Conservation (phyloP, 1,140 invertebrate species). For the Drosophila aff. region DNA sequence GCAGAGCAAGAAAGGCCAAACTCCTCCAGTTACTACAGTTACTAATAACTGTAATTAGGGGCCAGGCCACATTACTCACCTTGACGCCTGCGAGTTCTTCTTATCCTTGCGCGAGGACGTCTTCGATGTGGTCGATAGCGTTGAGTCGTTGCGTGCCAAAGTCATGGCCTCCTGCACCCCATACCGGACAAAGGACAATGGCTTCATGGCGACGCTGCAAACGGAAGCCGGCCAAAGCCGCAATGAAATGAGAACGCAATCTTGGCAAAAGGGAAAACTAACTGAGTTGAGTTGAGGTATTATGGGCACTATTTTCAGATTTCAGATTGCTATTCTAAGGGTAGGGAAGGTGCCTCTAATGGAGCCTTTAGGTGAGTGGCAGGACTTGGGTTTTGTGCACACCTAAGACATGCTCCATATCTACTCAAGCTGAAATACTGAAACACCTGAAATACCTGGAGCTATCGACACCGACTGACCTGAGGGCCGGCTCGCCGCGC, state of each 20-base stretch:
- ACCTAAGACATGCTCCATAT: not conserved
- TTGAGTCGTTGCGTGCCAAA: constrained; percentile 85
- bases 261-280: not conserved
- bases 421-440: not conserved
- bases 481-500: constrained; percentile 75
- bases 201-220: constrained; percentile 83
- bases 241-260: constrained; percentile 31
- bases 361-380: not conserved
- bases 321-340: not conserved
- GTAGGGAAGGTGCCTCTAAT: not conserved
- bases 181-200: constrained; percentile 84
- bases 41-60: constrained; percentile 70
- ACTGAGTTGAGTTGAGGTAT: not conserved
- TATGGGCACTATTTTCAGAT: constrained; percentile 25
- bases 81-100: constrained; percentile 85
- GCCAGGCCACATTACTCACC: constrained; percentile 57
- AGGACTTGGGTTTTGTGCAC: not conserved
- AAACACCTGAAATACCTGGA: constrained; percentile 33
- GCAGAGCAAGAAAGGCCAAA: not conserved
- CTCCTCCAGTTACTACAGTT: not conserved
- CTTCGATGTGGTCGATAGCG: constrained; percentile 85
- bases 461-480: constrained; percentile 67
- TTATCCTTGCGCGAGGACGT: constrained; percentile 85
- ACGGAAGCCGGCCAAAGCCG: constrained; percentile 16
- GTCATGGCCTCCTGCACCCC: constrained; percentile 85